Base-by-base conservation (phyloP, 37 sponge, comb jelly and placozoan genomes). In the Mnemiopsis leidyi region DNA sequence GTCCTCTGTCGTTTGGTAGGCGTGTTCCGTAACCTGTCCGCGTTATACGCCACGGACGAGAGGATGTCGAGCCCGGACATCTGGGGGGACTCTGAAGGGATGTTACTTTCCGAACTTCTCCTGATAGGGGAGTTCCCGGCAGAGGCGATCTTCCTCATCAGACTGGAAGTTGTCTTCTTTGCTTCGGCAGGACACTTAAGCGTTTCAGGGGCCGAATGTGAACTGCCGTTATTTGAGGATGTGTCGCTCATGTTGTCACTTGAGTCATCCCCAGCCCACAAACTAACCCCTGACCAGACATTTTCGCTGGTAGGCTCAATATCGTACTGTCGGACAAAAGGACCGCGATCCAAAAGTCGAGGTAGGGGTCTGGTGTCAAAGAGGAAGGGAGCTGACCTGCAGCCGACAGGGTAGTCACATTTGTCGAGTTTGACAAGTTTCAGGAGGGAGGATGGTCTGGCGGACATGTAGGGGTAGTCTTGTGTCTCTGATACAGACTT, bases 361-460 rank as follows among this genome's bases (percentile, higher is more conserved):
- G 33, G 38, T 37, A 38, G 24, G 39, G 61, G 61, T 31, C 79
- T 26, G 61, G 90, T 85, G 26, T 85, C 90, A 33, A 85, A 85
- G 48, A 40, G 90, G 90, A 85, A 85, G 40, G 90, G 90, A 26
- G 90, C 90, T 2, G 90, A 85, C 29, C 90, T 38, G 90, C 90
- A 85, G 48, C 90, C 90, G 20, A 85, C 90, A 16, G 90, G 90
- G 26, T 85, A 85, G 48, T 40, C 39, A 26, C 90, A 85, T 61
- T 85, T 85, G 48, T 85, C 90, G 29, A 85, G 35, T 61, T 85
- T 85, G 28, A 85, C 90, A 38, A 40, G 61, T 40, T 28, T 13
- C 3, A 85, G 90, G 36, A 85, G 90, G 61, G 90, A 85, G 23
- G 90, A 36, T 13, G 90, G 90, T 40, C 35, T 9, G n/a, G 90